Conservation (phyloP, 2,888 invertebrate genomes). For the Tuta absoluta region DNA sequence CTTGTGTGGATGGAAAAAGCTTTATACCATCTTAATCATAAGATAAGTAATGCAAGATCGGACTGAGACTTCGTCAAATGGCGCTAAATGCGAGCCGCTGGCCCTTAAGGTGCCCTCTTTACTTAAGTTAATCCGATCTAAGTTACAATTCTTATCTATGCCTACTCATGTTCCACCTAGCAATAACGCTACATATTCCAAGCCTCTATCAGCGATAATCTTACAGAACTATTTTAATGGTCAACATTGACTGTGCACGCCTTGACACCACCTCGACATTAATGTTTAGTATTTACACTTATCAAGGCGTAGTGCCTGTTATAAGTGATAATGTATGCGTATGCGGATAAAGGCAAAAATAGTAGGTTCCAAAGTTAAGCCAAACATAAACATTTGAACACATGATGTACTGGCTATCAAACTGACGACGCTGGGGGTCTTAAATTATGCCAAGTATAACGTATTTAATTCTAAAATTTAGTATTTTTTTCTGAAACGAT, state of each 20-base stretch:
- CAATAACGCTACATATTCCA: background rate
- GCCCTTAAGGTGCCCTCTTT: no score
- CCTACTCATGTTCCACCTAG: background rate
- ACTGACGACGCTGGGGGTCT: background rate
- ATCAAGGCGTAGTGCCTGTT: background rate
- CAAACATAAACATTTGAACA: background rate
- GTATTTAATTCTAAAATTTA: no score
- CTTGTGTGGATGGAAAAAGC: no score
- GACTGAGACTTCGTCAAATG: no score
- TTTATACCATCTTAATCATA: no score
- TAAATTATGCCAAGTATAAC: background rate
- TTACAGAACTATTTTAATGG: conserved; percentile 10
- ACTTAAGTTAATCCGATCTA: no score
- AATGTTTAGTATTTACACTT: conserved; percentile 10
- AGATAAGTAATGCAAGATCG: no score
- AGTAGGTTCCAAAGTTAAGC: background rate
- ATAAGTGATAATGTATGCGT: background rate
- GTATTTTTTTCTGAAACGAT: no score
- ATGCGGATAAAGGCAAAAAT: background rate
- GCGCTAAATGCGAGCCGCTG: no score
- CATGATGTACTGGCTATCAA: background rate
- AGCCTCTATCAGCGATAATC: conserved; percentile 9
- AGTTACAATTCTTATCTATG: background rate
- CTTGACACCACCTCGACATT: conserved; percentile 21
- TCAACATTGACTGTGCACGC: conserved; percentile 3